These are phyloP conservation scores for Oryzaephilus surinamensis DNA, from an alignment of 1,140 invertebrate species.

Conservation along the genomic window DNA sequence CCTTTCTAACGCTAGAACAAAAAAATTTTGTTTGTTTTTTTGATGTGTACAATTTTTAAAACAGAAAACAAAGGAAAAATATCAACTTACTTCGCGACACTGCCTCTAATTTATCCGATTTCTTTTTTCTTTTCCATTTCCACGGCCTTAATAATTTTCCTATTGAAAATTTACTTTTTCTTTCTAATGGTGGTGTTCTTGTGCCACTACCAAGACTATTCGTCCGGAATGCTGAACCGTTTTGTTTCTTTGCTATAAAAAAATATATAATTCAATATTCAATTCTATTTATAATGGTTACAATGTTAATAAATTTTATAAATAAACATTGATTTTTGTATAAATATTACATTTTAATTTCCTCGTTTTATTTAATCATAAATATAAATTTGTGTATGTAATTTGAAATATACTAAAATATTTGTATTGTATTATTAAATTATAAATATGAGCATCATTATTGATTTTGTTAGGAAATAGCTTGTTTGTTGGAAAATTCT, in stretches of 20 bases:
- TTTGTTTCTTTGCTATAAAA: constrained; percentile 84
- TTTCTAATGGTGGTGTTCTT: constrained; percentile 68
- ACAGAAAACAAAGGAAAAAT: neutral
- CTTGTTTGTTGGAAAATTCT: no score
- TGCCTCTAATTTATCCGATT: constrained; percentile 94
- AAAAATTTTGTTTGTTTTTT: constrained; percentile 18
- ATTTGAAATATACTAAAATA: no score
- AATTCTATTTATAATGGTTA: no score
- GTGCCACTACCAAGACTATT: constrained; percentile 72
- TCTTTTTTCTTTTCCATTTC: constrained; percentile 99
- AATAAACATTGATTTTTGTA: no score
- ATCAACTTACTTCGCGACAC: constrained; percentile 81
- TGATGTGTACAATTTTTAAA: neutral
- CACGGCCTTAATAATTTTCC: constrained; percentile 94
- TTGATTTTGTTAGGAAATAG: no score
- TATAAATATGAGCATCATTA: no score
- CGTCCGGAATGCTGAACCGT: constrained; percentile 76
- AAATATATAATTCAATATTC: no score
- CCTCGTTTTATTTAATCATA: neutral
- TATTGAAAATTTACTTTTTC: constrained; percentile 88
- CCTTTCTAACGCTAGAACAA: constrained; percentile 79
- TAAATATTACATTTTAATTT: no score
- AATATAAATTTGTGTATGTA: neutral
- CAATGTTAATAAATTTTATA: no score
- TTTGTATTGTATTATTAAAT: no score